phyloP scores from a whole-genome alignment of 2,797 vertebrate genomes.

The Triplophysa bombifrons region DNA sequence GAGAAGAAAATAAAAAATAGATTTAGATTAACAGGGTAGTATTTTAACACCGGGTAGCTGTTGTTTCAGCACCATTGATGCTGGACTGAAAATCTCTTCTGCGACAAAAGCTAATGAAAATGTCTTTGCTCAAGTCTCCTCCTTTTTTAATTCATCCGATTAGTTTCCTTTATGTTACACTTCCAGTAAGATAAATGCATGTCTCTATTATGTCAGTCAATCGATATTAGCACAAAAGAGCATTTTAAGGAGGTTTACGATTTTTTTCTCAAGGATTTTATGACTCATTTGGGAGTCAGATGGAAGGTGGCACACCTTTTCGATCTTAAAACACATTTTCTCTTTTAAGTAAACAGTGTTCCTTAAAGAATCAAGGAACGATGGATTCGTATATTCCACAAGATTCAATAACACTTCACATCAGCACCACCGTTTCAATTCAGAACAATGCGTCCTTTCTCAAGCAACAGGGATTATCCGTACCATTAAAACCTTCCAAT shows the following conservation, averaged over 20 bases:
- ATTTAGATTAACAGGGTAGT: neutral
- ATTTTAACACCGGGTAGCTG: neutral
- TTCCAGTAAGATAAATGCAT: neutral
- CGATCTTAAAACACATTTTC: neutral
- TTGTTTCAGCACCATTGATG: constrained; percentile 59
- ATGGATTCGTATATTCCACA: neutral
- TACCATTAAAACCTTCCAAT: constrained; percentile 15
- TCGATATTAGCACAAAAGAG: constrained; percentile 14
- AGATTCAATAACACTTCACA: neutral
- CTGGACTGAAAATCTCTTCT: constrained; percentile 52
- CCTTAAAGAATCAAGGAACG: neutral
- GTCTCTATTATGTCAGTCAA: neutral
- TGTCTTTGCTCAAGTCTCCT: constrained; percentile 13
- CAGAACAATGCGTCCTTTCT: constrained; percentile 74
- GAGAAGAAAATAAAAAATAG: neutral
- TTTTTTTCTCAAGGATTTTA: neutral
- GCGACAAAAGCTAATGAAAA: constrained; percentile 34
- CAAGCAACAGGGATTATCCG: constrained; percentile 40
- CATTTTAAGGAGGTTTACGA: neutral
- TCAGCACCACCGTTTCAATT: constrained; percentile 23
- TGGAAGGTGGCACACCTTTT: constrained; percentile 3
- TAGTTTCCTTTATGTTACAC: neutral
- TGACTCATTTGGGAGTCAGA: neutral
- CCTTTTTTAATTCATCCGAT: neutral
- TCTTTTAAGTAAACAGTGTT: constrained; percentile 2